Conservation (phyloP, 2,888 invertebrate genomes). For the Nineta flava region DNA sequence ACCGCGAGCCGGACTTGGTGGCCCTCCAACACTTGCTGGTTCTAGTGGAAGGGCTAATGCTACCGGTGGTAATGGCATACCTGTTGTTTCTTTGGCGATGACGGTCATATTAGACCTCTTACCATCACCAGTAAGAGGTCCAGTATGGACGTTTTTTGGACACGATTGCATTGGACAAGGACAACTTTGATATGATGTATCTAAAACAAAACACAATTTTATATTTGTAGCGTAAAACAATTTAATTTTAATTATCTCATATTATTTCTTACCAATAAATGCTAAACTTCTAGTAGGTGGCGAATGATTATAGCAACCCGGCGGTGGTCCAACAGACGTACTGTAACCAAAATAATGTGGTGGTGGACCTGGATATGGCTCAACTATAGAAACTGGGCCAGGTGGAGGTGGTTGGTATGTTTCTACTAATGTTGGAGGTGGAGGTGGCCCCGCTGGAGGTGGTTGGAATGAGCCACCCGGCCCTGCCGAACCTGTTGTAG, state of each 20-base stretch:
- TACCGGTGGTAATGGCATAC: slow-evolving; percentile 27
- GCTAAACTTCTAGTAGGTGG: slow-evolving; percentile 45
- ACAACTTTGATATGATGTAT: slow-evolving; percentile 51
- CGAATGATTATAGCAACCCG: slow-evolving; percentile 38
- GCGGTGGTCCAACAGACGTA: slow-evolving; percentile 27
- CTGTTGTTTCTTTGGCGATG: slow-evolving; percentile 27
- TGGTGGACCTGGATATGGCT: slow-evolving; percentile 36
- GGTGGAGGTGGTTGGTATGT: slow-evolving; percentile 25
- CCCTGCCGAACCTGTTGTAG: slow-evolving; percentile 27
- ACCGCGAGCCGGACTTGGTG: slow-evolving; percentile 51
- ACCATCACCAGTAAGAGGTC: slow-evolving; percentile 95
- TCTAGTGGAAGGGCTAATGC: slow-evolving; percentile 32
- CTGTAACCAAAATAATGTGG: slow-evolving; percentile 38
- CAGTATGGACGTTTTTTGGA: slow-evolving; percentile 98
- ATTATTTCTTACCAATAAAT: slow-evolving; percentile 40
- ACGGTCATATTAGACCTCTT: slow-evolving; percentile 38
- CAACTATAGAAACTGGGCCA: slow-evolving; percentile 26
- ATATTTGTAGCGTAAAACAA: not conserved
- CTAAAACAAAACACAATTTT: slow-evolving; percentile 16
- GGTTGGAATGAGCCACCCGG: slow-evolving; percentile 29
- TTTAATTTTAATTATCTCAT: not conserved
- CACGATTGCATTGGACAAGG: slow-evolving; percentile 86
- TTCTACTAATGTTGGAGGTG: slow-evolving; percentile 20
- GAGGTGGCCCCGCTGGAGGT: slow-evolving; percentile 21
- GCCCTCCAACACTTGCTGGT: slow-evolving; percentile 35